Conservation (phyloP, 2,113 vertebrate species). For the Blennius ocellaris region DNA sequence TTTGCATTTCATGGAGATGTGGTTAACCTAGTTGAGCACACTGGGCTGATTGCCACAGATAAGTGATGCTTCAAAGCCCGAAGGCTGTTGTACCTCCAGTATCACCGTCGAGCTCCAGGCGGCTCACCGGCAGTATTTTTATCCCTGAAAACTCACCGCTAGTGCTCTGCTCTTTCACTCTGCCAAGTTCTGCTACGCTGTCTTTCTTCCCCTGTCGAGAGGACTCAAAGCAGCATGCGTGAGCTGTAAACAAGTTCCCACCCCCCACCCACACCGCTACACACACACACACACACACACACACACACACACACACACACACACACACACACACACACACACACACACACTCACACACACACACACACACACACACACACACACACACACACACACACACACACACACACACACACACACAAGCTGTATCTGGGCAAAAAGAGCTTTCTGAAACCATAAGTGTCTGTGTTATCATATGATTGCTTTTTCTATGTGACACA, state of each 20-base stretch:
- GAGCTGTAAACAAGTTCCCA: slow-evolving; percentile 82
- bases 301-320: slow-evolving; percentile 37
- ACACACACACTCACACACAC: slow-evolving; percentile 36
- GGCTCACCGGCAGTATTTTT: slow-evolving; percentile 75
- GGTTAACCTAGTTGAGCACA: slow-evolving; percentile 60
- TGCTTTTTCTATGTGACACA: slow-evolving; percentile 59
- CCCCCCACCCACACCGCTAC: slow-evolving; percentile 71
- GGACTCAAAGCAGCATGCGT: slow-evolving; percentile 73
- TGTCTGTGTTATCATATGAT: slow-evolving; percentile 73
- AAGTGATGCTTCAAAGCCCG: slow-evolving; percentile 65
- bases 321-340: slow-evolving; percentile 42
- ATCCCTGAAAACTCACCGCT: slow-evolving; percentile 70
- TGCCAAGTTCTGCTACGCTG: slow-evolving; percentile 69
- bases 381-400: slow-evolving; percentile 28
- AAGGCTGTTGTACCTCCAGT: slow-evolving; percentile 62
- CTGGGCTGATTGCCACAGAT: slow-evolving; percentile 70
- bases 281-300: slow-evolving; percentile 33
- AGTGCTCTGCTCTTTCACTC: slow-evolving; percentile 69
- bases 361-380: slow-evolving; percentile 57
- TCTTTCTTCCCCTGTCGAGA: slow-evolving; percentile 76
- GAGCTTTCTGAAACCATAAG: slow-evolving; percentile 72
- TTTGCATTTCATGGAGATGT: slow-evolving; percentile 72
- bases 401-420: slow-evolving; percentile 40
- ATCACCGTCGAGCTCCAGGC: slow-evolving; percentile 60
- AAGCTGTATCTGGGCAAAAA: slow-evolving; percentile 82